phyloP scores from a whole-genome alignment of 2,113 vertebrate species.

The Hippocampus mohnikei region DNA sequence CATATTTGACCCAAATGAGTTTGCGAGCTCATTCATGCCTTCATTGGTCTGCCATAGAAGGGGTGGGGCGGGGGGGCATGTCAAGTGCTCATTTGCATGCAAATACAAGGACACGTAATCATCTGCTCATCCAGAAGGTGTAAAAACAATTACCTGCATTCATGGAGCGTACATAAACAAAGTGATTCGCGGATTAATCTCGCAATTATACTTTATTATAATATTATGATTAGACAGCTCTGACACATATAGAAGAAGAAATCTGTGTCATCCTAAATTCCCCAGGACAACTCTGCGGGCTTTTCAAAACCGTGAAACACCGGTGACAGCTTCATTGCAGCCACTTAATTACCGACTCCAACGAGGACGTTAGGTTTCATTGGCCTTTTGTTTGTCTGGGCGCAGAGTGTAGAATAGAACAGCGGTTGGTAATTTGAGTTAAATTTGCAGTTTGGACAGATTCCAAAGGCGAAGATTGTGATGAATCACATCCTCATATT shows the following conservation, averaged over 20 bases:
- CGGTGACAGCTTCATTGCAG: neutral
- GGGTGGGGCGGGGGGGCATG: no score
- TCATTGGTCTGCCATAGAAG: slow-evolving; percentile 13
- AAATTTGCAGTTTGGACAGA: neutral
- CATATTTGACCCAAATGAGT: slow-evolving; percentile 25
- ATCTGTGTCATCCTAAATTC: neutral
- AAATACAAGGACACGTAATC: slow-evolving; percentile 19
- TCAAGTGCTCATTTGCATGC: slow-evolving; percentile 29
- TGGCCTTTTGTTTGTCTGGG: neutral
- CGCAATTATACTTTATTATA: neutral
- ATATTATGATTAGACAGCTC: no score
- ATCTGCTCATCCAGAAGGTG: neutral
- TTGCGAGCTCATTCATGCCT: slow-evolving; percentile 29
- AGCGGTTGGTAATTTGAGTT: neutral
- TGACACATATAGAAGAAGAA: neutral
- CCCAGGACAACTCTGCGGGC: neutral
- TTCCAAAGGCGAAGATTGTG: neutral
- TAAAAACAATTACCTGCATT: neutral
- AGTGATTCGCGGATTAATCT: neutral
- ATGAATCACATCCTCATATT: neutral
- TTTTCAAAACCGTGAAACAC: neutral
- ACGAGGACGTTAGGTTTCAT: neutral
- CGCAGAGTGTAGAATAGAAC: neutral
- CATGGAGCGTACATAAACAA: neutral
- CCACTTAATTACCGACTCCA: neutral